Base-by-base conservation (phyloP, 2,888 invertebrate genomes). In the Calameuta idolon region DNA sequence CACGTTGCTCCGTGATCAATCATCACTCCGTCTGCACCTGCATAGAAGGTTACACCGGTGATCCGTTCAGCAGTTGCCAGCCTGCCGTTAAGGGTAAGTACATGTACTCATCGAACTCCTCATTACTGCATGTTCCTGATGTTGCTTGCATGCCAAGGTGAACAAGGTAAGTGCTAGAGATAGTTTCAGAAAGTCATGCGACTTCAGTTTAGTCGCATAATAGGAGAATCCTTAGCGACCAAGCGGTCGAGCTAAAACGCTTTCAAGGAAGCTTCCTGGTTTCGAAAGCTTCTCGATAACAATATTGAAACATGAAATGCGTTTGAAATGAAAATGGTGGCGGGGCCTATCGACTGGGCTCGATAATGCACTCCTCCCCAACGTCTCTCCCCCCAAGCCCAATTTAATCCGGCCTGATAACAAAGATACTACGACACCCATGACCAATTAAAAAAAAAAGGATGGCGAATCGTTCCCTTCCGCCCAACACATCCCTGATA, bases 11-110 rank as follows among this genome's bases (percentile, higher is more conserved):
- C 83, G 94, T 94, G 11, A 92, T 93, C 55, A 94, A 94, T 86
- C 94, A 94, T 86, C 93, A 93, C 80, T 93, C 94, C 0, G 92
- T 93, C 81, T 94, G 94, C 85, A 92, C 92, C 78, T 94, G 94
- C 85, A 89, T 91, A 73, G 87, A 90, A 23, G 92, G 92, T 76
- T 92, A 91, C 83, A 91, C 91, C 75, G 93, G 93, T 74, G 94
- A 96, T 91, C 96, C 96, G 74, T 92, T 92, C 86, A 88, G 88
- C 80, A 89, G 88, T 74, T 93, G 93, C 79, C 87, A 89, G 78
- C 89, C 87, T 68, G 87, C 82, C 75, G 75, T 80, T 76, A 89
- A 89, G 85, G 88, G 89, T 89, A 83, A 89, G 89, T 90, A 75
- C 69, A 34, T 34, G 23, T 35, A 23, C 30, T 23, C 55, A 30